Evolutionary conservation across 2,797 vertebrate species (phyloP), one percentile per base, ranked within the genome.

Genomic region (Novumbra hubbsi): DNA sequence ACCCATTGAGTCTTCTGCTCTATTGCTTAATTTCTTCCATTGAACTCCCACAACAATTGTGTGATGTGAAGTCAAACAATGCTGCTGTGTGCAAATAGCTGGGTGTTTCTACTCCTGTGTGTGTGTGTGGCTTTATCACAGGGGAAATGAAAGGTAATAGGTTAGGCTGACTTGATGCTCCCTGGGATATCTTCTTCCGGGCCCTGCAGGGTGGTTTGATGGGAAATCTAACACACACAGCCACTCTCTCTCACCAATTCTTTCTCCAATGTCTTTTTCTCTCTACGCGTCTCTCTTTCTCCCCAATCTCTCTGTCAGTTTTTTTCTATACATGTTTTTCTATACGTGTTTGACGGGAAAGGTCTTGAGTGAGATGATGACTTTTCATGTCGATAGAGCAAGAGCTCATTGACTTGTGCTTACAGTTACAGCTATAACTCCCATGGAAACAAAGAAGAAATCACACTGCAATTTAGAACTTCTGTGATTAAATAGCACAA

Each of bases 161-260:
- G 80, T 69, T 68, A 62, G 24, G 68, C 49, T 70, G 76, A 78
- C 73, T 81, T 69, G 78, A 71, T 78, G 77, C 77, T 57, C 0
- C 14, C 68, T 1, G 50, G 30, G 73, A 70, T 74, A 77, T 72
- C 72, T 27, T 70, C 74, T 62, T 76, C 75, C 28, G 78, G 81
- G 82, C 79, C 83, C 86, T 9, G 78, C 11, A 48, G 85, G 73
- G 68, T 8, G 17, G 72, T 78, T 79, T 73, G 83, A 76, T 74
- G 83, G 80, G 83, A 85, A 87, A 89, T 89, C 86, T 57, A 78
- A 74, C 83, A 83, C 86, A 76, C 81, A 76, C 80, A 72, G 86
- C 83, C 71, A 21, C 52, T 57, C 7, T 55, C 52, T 57, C 52
- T 57, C 52, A 21, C 52, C 21, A n/a, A 21, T 21, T 57, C 52